Base-by-base conservation (phyloP, 2,113 vertebrate genomes). In the Eurypyga helias region DNA sequence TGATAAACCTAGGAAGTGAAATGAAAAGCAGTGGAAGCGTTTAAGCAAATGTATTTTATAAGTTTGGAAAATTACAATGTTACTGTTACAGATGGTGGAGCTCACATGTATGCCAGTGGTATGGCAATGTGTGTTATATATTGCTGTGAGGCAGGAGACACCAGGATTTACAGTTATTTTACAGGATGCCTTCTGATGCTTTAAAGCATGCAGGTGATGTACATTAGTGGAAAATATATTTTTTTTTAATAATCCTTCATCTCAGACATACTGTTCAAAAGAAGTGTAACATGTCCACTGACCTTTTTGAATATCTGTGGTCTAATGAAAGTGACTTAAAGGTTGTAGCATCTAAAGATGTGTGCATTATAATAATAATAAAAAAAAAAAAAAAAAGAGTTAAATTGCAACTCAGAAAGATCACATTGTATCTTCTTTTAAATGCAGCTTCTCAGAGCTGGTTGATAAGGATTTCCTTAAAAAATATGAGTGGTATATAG, bases 321-420 rank as follows among this genome's bases (percentile, higher is more conserved):
- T 83, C 23, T 70, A 24, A 75, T 87, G n/a, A 78, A 92, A 87
- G 33, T 87, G 72, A 82, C 69, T 84, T 87, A 73, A 96, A 94
- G 72, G 46, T 78, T 90, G 64, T 89, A 87, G 36, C 26, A 60
- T 90, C n/a, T 89, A 43, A 89, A 90, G 31, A 41, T 73, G 11
- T 58, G 10, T 62, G 7, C 9, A 28, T 57, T 86, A 52, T 46
- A 11, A n/a, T n/a, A n/a, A n/a, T n/a, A n/a, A n/a, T n/a, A n/a
- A n/a, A n/a, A n/a, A n/a, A n/a, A 34, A 88, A 75, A 49, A 55
- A 49, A 51, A 19, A 7, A 7, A 17, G 12, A 73, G 28, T 23
- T 70, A 17, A 81, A 73, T n/a, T 79, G 9, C 51, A 51, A 26
- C 12, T 46, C 31, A 48, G 13, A 90, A 81, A 64, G 34, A 48